Evolutionary conservation across 2,113 vertebrate species (phyloP).

Genomic region (Nycticryphes semicollaris): DNA sequence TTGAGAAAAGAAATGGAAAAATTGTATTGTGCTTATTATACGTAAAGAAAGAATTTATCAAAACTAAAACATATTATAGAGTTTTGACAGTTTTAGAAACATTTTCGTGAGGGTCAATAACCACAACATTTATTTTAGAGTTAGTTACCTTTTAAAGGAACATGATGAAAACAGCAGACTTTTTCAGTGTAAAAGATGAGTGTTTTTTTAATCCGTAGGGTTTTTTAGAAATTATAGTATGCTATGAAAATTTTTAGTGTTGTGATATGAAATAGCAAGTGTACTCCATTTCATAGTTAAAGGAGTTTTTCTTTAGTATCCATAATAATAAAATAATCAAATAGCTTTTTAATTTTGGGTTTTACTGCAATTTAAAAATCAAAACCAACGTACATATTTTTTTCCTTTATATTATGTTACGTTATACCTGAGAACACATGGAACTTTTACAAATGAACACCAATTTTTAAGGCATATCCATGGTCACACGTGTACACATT

Average conservation of each 20-base stretch:
- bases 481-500: neutral
- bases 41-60: neutral
- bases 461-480: neutral
- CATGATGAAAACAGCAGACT: neutral
- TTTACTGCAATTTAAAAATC: neutral
- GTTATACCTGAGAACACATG: neutral
- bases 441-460: neutral
- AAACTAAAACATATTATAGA: neutral
- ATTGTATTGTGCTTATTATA: neutral
- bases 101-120: neutral
- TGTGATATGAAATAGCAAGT: neutral
- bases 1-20: neutral
- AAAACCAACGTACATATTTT: neutral
- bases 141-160: neutral
- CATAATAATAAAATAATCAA: neutral
- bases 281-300: neutral
- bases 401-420: neutral
- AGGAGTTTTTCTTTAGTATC: neutral
- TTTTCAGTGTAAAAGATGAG: neutral
- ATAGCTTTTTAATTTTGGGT: neutral
- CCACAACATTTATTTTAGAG: neutral
- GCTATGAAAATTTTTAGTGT: neutral
- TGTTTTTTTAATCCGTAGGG: accelerated
- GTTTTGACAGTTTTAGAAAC: neutral
- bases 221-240: neutral